These are phyloP conservation scores for Drosophila grimshawi DNA, from an alignment of 1,140 invertebrate species.

Conservation along the genomic window DNA sequence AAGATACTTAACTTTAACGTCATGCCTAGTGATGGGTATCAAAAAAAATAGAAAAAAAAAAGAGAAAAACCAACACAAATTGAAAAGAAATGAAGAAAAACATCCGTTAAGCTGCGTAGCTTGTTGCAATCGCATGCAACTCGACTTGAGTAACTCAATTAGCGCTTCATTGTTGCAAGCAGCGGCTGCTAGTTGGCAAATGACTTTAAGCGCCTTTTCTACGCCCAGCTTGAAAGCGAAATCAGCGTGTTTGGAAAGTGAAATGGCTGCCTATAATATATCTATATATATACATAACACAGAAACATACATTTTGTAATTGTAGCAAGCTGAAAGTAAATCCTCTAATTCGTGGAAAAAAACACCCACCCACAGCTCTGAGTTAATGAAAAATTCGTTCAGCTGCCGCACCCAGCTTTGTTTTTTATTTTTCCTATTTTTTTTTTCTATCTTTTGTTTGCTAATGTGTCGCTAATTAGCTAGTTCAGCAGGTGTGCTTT, in stretches of 20 bases:
- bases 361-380: slow-evolving; percentile 9
- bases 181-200: slow-evolving; percentile 45
- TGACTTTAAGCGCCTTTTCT: slow-evolving; percentile 64
- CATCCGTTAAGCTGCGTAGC: slow-evolving; percentile 33
- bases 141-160: slow-evolving; percentile 66
- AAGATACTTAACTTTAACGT: slow-evolving; percentile 14
- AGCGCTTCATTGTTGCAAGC: slow-evolving; percentile 51
- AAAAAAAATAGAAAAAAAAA: no score
- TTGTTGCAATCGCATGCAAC: slow-evolving; percentile 49
- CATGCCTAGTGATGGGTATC: slow-evolving; percentile 3
- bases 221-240: slow-evolving; percentile 66
- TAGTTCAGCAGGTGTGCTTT: slow-evolving; percentile 9
- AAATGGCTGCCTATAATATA: slow-evolving; percentile 21
- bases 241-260: slow-evolving; percentile 52
- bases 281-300: neutral
- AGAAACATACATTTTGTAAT: slow-evolving; percentile 32
- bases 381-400: slow-evolving; percentile 57
- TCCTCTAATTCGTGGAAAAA: slow-evolving; percentile 13
- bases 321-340: slow-evolving; percentile 55
- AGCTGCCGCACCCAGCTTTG: slow-evolving; percentile 46
- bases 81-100: slow-evolving; percentile 18
- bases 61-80: no score
- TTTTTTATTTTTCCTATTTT: slow-evolving; percentile 10
- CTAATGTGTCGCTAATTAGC: slow-evolving; percentile 75
- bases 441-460: slow-evolving; percentile 9